Conservation (phyloP, 2,113 vertebrate genomes). For the Cyanoderma ruficeps region DNA sequence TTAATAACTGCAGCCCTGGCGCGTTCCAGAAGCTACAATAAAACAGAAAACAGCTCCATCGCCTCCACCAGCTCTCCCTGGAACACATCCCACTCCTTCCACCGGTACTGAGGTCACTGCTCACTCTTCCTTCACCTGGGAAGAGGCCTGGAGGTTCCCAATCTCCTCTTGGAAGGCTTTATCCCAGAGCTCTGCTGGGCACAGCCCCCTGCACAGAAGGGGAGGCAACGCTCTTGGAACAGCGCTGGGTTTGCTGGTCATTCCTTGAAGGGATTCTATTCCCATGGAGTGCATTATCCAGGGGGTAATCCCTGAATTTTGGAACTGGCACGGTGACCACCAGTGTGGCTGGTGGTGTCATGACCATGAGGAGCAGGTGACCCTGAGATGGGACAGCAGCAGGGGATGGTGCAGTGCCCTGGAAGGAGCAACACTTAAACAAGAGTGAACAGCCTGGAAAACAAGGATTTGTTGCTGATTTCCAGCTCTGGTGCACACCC, state of each 20-base stretch:
- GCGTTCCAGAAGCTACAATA: neutral
- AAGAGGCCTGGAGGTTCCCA: neutral
- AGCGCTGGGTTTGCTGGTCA: neutral
- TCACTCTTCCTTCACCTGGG: neutral
- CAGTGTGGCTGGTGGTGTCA: neutral
- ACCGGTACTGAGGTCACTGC: neutral
- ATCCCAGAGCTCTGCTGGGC: neutral
- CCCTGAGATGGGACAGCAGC: fast-evolving
- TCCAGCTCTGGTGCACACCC: neutral
- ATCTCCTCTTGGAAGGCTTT: neutral
- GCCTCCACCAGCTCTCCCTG: neutral
- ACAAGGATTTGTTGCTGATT: neutral
- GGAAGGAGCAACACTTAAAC: neutral
- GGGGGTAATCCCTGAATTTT: neutral
- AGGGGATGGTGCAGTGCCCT: neutral
- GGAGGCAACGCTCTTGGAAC: neutral
- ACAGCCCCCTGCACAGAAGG: fast-evolving
- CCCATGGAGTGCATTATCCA: fast-evolving
- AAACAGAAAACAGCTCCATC: neutral
- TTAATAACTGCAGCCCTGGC: neutral
- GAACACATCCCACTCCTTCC: neutral
- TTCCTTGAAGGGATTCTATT: fast-evolving
- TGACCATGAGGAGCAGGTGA: neutral
- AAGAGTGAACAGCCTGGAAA: neutral
- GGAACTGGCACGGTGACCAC: neutral